These are phyloP conservation scores for Neoitamus cyanurus DNA, from an alignment of 2,888 invertebrate genomes.

Conservation along the genomic window DNA sequence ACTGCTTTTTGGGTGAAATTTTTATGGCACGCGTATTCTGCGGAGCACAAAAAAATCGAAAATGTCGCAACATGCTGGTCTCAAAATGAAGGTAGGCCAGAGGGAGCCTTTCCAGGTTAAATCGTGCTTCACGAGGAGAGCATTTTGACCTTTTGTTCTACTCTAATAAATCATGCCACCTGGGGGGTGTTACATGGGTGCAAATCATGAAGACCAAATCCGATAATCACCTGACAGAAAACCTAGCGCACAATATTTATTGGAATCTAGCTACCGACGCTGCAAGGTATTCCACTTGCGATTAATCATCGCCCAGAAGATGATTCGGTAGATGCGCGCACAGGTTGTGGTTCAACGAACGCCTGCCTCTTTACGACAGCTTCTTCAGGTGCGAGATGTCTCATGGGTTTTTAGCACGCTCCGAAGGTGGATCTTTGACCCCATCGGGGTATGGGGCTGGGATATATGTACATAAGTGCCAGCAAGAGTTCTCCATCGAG, in stretches of 20 bases:
- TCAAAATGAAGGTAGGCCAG: neutral
- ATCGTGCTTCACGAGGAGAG: neutral
- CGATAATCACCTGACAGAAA: neutral
- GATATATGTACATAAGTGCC: neutral
- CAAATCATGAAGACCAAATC: neutral
- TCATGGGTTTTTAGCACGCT: neutral
- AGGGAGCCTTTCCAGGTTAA: neutral
- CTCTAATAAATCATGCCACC: neutral
- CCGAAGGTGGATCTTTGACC: conserved; percentile 20
- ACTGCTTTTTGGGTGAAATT: neutral
- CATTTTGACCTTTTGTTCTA: neutral
- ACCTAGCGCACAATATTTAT: neutral
- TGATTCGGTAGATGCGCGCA: neutral
- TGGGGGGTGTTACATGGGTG: neutral
- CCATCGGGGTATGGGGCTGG: no score
- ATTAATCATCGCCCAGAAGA: neutral
- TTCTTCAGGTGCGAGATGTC: neutral
- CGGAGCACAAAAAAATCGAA: neutral
- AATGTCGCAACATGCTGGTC: neutral
- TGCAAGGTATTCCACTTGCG: neutral
- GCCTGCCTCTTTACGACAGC: neutral
- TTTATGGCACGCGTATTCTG: neutral
- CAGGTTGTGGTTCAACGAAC: neutral
- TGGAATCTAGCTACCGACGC: conserved; percentile 9
- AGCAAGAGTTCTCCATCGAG: neutral